Evolutionary conservation across 2,113 vertebrate genomes (phyloP), one percentile per base, ranked within the genome.

Genomic region (Thamnophis sirtalis): DNA sequence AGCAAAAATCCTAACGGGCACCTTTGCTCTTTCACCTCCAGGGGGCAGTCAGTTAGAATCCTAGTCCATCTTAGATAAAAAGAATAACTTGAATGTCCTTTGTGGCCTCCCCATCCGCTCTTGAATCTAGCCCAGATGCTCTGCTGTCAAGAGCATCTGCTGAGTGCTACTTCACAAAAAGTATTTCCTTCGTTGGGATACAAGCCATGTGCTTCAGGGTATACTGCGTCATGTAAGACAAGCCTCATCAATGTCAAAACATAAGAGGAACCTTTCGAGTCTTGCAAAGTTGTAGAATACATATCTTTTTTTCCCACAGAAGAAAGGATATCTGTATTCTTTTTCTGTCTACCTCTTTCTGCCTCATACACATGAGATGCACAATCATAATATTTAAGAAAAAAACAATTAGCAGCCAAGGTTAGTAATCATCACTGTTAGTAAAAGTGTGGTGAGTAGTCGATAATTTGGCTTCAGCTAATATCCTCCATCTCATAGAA

Each of bases 131-230:
- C n/a, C 49, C 85, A 63, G 55, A 93, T 4, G 7, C 55, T 94
- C 49, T 90, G 33, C 63, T 92, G 6, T 50, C 89, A 28, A 22
- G 84, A 85, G 51, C 89, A 92, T 3, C 56, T 94, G 91, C 89
- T 21, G 2, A 19, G 0, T 1, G 63, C 84, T 94, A 84, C 55
- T 19, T 4, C 51, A 94, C 24, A 68, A n/a, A 49, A 21, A 58
- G 85, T 3, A 3, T 1, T 38, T 17, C 17, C 58, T 88, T 54
- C 9, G 19, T 21, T 22, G 86, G 60, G 73, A 60, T 53, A 50
- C 80, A 92, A 53, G 89, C 84, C 21, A 22, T 3, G 9, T 84
- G 10, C n/a, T 89, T 91, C 68, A 38, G 56, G 88, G 89, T 91
- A 89, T 11, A 63, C 24, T 50, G 68, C 48, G 24, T 48, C 3